Percentiles rank a stretch among this genome's conserved stretches.
Conservation (phyloP, 2,797 vertebrate species). For the Megaceryle alcyon region DNA sequence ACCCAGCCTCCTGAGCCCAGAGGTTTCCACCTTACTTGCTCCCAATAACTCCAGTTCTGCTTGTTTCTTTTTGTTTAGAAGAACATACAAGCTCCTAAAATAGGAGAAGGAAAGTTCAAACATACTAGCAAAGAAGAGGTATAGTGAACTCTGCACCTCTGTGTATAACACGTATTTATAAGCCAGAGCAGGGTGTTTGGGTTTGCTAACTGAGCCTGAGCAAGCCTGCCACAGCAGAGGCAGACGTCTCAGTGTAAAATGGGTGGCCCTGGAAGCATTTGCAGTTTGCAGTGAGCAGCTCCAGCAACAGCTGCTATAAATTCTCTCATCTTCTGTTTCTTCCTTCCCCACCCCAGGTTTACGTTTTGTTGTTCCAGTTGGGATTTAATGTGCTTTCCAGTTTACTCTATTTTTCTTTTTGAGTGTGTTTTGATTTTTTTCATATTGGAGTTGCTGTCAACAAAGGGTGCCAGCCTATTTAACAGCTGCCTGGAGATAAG, state of each 20-base stretch:
- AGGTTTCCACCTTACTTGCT: neutral
- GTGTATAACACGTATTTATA: neutral
- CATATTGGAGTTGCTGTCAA: neutral
- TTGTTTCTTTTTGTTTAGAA: neutral
- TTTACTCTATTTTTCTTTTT: conserved; percentile 35
- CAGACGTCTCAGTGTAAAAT: neutral
- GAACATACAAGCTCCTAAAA: neutral
- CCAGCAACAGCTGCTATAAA: neutral
- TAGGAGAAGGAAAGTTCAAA: neutral
- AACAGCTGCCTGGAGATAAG: conserved; percentile 27
- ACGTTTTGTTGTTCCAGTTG: conserved; percentile 14
- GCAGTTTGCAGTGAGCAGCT: neutral
- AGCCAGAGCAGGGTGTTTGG: neutral
- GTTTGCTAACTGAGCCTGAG: neutral
- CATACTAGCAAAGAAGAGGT: neutral
- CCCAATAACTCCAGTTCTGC: neutral
- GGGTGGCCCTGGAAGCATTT: neutral
- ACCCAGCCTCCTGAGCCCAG: neutral
- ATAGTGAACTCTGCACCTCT: neutral
- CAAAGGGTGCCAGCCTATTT: conserved; percentile 23
- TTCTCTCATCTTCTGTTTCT: conserved; percentile 7
- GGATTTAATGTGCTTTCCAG: conserved; percentile 15
- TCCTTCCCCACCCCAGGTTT: neutral
- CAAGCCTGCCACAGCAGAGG: neutral
- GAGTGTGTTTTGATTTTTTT: conserved; percentile 18